Evolutionary conservation across 2,888 invertebrate genomes (phyloP).

Genomic region (Latrodectus elegans): DNA sequence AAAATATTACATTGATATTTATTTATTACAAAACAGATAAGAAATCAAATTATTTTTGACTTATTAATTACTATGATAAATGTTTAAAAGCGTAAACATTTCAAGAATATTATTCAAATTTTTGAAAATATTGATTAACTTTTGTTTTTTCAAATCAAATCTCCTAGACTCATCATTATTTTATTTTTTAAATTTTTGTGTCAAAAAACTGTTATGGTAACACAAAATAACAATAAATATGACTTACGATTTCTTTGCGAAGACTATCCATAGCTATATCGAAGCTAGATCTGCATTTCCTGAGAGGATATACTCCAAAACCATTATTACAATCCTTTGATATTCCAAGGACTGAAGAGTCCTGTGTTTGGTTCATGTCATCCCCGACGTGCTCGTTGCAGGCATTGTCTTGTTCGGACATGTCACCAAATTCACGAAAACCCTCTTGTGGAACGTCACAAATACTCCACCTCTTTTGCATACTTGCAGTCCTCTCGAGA

Average conservation of each 20-base stretch:
- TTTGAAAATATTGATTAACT: too few relatives aligned
- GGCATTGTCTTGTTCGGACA: background rate
- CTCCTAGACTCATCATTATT: too few relatives aligned
- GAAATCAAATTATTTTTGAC: too few relatives aligned
- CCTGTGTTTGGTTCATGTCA: background rate
- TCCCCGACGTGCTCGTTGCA: conserved; percentile 1
- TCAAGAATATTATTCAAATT: too few relatives aligned
- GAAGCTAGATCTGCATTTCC: conserved; percentile 63
- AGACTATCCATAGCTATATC: conserved; percentile 68
- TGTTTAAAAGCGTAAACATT: too few relatives aligned
- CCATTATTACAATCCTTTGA: conserved; percentile 8
- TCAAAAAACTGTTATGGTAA: too few relatives aligned
- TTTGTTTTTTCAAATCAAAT: too few relatives aligned
- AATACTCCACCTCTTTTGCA: conserved; percentile 68
- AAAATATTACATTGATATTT: too few relatives aligned
- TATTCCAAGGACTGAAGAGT: background rate
- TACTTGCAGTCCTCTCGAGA: conserved; percentile 59
- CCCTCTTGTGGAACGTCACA: conserved; percentile 39
- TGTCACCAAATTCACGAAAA: conserved; percentile 11
- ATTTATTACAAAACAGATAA: too few relatives aligned
- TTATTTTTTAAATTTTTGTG: too few relatives aligned
- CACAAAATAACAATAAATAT: background rate
- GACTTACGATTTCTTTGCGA: conserved; percentile 68
- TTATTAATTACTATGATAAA: too few relatives aligned
- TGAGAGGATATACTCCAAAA: conserved; percentile 41